A percentile compares a stretch with the other conserved stretches of the same genome.
Conservation (phyloP, 2,888 invertebrate species). For the Dicycla oo region DNA sequence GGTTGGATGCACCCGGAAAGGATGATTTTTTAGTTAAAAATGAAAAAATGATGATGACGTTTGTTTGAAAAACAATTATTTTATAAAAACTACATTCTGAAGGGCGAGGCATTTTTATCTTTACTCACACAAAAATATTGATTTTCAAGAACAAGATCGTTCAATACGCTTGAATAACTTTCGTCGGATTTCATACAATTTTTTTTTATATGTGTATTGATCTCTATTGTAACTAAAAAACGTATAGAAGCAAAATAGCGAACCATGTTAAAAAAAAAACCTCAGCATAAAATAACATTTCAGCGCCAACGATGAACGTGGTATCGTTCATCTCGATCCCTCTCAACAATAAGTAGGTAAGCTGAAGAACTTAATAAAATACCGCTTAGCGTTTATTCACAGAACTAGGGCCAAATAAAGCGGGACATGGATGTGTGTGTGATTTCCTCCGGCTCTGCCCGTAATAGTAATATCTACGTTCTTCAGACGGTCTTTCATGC, state of each 20-base stretch:
- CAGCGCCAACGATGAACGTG: constrained; percentile 66
- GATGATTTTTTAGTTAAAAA: background rate
- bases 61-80: background rate
- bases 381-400: constrained; percentile 74
- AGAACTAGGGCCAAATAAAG: constrained; percentile 73
- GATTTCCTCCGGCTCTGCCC: constrained; percentile 70
- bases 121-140: background rate
- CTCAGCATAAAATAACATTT: constrained; percentile 67
- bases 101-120: background rate
- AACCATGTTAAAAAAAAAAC: constrained; percentile 67
- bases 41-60: background rate
- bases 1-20: background rate
- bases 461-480: constrained; percentile 64
- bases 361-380: constrained; percentile 78
- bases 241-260: background rate
- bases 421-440: constrained; percentile 71
- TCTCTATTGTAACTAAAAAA: background rate
- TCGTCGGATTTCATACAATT: background rate
- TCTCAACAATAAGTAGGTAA: constrained; percentile 70
- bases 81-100: background rate
- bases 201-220: background rate
- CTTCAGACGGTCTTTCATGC: constrained; percentile 48
- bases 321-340: constrained; percentile 75
- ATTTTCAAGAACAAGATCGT: background rate
- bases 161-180: background rate